Evolutionary conservation across 30 jellyfish, hydroid and myxozoan species (phyloP).

Genomic region (Hydra vulgaris): DNA sequence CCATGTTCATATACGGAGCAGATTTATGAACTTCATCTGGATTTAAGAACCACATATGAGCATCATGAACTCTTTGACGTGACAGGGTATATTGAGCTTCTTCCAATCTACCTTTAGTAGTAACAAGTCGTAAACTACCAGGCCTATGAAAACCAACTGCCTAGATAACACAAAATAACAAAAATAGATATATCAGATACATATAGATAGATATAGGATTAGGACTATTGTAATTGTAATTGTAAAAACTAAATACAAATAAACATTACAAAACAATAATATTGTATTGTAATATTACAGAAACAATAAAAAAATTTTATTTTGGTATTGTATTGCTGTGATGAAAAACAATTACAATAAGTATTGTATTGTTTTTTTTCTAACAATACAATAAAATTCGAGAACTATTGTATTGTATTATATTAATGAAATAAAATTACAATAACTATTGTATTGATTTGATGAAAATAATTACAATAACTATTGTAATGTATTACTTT

Average conservation of each 20-base stretch:
- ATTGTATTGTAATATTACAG: no score
- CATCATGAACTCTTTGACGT: constrained; percentile 70
- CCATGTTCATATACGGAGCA: constrained; percentile 64
- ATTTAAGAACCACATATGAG: constrained; percentile 51
- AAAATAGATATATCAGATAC: not conserved
- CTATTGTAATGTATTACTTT: no score
- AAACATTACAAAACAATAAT: not conserved
- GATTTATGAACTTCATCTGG: constrained; percentile 70
- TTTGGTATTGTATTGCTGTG: no score
- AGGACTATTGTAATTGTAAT: not conserved
- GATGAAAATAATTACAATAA: no score
- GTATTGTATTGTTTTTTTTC: no score
- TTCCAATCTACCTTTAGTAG: constrained; percentile 63
- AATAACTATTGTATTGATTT: no score
- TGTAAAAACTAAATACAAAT: not conserved
- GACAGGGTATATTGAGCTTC: constrained; percentile 67
- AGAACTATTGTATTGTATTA: no score
- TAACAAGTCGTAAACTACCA: constrained; percentile 72
- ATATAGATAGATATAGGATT: not conserved
- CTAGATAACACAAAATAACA: constrained; percentile 18
- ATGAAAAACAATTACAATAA: no score
- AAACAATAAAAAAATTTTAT: no score
- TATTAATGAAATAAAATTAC: no score
- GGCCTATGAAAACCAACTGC: constrained; percentile 88
- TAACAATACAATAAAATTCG: no score